Percentiles rank a stretch among this genome's conserved stretches.
Evolutionary conservation across 2,113 vertebrate species (phyloP).

Genomic region (Carettochelys insculpta): DNA sequence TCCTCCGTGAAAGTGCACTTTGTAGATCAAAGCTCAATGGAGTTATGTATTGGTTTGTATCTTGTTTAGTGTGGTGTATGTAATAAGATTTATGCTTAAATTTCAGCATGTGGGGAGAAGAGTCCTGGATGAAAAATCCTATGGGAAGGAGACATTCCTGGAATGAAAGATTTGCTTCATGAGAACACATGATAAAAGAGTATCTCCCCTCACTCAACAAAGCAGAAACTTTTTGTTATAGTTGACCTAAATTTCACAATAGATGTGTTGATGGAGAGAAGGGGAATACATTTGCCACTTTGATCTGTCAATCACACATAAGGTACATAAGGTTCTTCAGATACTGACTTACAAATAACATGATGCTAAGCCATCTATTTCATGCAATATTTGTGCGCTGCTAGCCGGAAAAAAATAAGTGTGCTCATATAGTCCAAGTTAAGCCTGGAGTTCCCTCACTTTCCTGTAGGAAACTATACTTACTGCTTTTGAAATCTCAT

Average conservation of each 20-base stretch:
- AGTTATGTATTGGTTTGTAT: background rate
- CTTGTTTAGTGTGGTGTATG: background rate
- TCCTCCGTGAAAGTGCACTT: background rate
- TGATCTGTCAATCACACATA: slow-evolving; percentile 62
- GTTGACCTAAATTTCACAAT: slow-evolving; percentile 66
- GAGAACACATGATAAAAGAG: slow-evolving; percentile 1
- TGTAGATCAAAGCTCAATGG: background rate
- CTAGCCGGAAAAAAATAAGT: background rate
- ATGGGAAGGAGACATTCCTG: background rate
- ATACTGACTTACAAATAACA: background rate
- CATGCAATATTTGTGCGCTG: background rate
- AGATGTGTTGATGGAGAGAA: slow-evolving; percentile 39
- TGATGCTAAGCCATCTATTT: background rate
- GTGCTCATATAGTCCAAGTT: rapidly evolving
- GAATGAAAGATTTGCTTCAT: background rate
- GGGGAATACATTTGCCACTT: slow-evolving; percentile 54
- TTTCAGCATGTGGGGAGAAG: background rate
- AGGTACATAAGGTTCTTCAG: slow-evolving; percentile 44
- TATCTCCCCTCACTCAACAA: slow-evolving; percentile 50
- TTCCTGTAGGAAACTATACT: background rate
- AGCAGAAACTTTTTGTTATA: slow-evolving; percentile 66
- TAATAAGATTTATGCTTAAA: background rate
- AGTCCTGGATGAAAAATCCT: background rate
- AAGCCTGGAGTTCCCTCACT: rapidly evolving
- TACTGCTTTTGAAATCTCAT: background rate